These are phyloP conservation scores for Stichodactyla helianthus DNA, from an alignment of 64 coral and sea anemone genomes.

Conservation along the genomic window DNA sequence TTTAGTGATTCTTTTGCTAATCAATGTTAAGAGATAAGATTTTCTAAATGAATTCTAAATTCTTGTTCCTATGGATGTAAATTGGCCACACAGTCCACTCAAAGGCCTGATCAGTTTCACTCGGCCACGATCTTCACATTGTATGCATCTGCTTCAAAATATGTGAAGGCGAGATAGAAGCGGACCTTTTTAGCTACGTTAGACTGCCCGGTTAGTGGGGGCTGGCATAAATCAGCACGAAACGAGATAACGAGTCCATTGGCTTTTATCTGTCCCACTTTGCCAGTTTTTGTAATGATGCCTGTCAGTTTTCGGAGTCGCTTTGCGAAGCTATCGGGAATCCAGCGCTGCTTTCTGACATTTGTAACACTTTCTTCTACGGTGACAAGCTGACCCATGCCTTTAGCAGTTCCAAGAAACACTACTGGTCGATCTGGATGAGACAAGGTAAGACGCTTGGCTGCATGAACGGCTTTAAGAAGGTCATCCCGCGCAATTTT, in stretches of 20 bases:
- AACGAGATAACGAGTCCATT: constrained; percentile 27
- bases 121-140: constrained; percentile 26
- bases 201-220: constrained; percentile 22
- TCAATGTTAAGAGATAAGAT: too few relatives aligned
- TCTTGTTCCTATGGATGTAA: too few relatives aligned
- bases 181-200: constrained; percentile 24
- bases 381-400: constrained; percentile 51
- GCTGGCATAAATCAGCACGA: constrained; percentile 58
- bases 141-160: constrained; percentile 66
- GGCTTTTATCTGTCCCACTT: constrained; percentile 21
- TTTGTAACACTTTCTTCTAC: not conserved
- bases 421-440: constrained; percentile 69
- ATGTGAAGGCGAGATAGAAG: constrained; percentile 68
- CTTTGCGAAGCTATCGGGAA: not conserved
- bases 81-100: too few relatives aligned
- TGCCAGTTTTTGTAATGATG: not conserved
- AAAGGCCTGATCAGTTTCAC: not conserved
- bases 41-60: too few relatives aligned
- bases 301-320: not conserved
- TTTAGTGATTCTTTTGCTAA: too few relatives aligned
- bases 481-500: not conserved
- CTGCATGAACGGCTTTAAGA: not conserved
- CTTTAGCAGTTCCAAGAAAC: constrained; percentile 35
- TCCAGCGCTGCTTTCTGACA: constrained; percentile 5
- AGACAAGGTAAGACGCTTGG: not conserved